Base-by-base conservation (phyloP, 1,140 invertebrate genomes). In the Brachionus calyciflorus region DNA sequence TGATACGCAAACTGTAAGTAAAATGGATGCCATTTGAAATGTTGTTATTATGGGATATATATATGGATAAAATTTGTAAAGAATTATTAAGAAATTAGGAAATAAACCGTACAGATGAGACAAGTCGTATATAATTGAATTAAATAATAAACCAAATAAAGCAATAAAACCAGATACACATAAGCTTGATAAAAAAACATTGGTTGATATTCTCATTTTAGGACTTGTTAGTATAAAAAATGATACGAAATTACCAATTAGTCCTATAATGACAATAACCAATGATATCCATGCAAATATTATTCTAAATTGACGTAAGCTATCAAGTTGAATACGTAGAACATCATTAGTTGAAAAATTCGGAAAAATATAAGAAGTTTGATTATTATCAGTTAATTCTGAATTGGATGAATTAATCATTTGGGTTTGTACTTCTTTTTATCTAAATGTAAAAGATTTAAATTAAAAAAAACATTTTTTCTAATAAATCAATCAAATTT, bases 1-100 rank as follows among this genome's bases (percentile, higher is more conserved):
- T 9, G 69, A 73, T 10, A 73, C 69, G 41, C 69, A 73, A 1
- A 73, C 69, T 7, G 69, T 73, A 6, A 73, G 46, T 28, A 73
- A 33, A 30, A 73, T 73, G 26, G 46, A 51, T 1, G 69, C 69
- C 69, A 73, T 73, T 28, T 73, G 69, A 51, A 73, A 73, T 4
- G 69, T 73, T 44, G 49, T 73, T 33, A 41, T 73, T 24, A 73
- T n/a, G 14, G 69, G 69, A 51, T 73, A 73, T 7, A 73, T 19
- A 30, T 37, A n/a, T 41, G 69, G 69, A 73, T 73, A 73, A 24
- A 73, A n/a, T n/a, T n/a, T n/a, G n/a, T n/a, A 33, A 49, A 51
- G 33, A 5, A 28, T n/a, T 30, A 73, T 41, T 1, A 55, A 33
- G 19, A 19, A 40, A n/a, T n/a, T n/a, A n/a, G n/a, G n/a, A 37